phyloP scores from a whole-genome alignment of 2,113 vertebrate genomes.

The Tautogolabrus adspersus region DNA sequence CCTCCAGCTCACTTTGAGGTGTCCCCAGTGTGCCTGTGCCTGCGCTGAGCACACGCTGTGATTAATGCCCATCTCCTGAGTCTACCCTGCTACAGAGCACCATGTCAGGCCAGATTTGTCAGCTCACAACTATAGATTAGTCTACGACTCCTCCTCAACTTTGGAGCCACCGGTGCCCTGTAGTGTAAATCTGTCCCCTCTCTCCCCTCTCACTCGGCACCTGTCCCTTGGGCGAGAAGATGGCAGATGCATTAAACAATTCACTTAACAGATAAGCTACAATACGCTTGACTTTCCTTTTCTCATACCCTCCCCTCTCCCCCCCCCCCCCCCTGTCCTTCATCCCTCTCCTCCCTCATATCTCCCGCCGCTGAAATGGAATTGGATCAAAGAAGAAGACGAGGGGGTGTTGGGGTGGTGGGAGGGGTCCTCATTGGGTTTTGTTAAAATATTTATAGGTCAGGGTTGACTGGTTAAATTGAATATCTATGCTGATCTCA shows the following conservation, averaged over 20 bases:
- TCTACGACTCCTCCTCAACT: slow-evolving; percentile 92
- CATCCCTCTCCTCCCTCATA: slow-evolving; percentile 78
- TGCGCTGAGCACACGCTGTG: slow-evolving; percentile 87
- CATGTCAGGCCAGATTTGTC: slow-evolving; percentile 93
- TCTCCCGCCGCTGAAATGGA: slow-evolving; percentile 95
- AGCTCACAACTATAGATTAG: slow-evolving; percentile 95
- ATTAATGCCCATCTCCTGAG: slow-evolving; percentile 92
- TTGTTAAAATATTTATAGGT: slow-evolving; percentile 99
- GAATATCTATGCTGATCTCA: slow-evolving; percentile 99
- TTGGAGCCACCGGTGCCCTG: slow-evolving; percentile 88
- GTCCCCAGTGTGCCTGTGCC: slow-evolving; percentile 88
- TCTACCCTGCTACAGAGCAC: slow-evolving; percentile 86
- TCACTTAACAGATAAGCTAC: slow-evolving; percentile 96
- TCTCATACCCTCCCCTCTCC: slow-evolving; percentile 84
- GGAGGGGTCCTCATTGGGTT: slow-evolving; percentile 94
- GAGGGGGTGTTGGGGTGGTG: slow-evolving; percentile 61
- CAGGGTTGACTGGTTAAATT: slow-evolving; percentile 99
- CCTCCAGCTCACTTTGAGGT: slow-evolving; percentile 89
- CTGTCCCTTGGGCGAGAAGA: slow-evolving; percentile 88
- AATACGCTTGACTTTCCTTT: slow-evolving; percentile 93
- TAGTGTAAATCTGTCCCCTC: slow-evolving; percentile 89
- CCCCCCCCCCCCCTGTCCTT: slow-evolving; percentile 84
- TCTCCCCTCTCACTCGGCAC: slow-evolving; percentile 35
- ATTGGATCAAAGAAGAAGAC: slow-evolving; percentile 95
- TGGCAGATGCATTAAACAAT: slow-evolving; percentile 96